Conservation (phyloP, 2,888 invertebrate species). For the Aphodius sticticus region DNA sequence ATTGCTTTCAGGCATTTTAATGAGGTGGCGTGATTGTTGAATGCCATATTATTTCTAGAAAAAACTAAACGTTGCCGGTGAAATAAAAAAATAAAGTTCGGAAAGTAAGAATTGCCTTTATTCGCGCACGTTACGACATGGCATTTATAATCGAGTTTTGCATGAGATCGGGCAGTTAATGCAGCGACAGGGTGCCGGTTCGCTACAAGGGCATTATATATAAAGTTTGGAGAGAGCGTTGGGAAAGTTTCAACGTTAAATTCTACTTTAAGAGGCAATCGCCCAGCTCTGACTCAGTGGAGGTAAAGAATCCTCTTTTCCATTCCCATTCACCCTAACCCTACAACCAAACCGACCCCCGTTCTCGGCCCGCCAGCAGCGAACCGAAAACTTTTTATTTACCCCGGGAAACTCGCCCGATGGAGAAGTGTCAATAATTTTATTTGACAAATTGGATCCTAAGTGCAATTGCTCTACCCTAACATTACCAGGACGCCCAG, state of each 20-base stretch:
- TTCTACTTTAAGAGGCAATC: constrained; percentile 58
- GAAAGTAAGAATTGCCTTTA: constrained; percentile 46
- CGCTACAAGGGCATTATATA: constrained; percentile 47
- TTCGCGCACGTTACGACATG: constrained; percentile 21
- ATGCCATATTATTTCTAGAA: neutral
- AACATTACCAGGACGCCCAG: neutral
- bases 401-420: constrained; percentile 34
- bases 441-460: constrained; percentile 36
- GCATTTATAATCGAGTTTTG: constrained; percentile 40
- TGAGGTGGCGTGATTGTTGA: neutral
- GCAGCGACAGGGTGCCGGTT: constrained; percentile 46
- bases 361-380: constrained; percentile 17
- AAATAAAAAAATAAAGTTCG: constrained; percentile 36
- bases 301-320: constrained; percentile 33
- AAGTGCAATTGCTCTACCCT: constrained; percentile 26
- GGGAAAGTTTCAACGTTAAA: constrained; percentile 55
- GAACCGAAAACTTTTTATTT: constrained; percentile 36
- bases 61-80: neutral
- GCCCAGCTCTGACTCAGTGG: constrained; percentile 41
- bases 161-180: constrained; percentile 45
- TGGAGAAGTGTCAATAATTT: constrained; percentile 37
- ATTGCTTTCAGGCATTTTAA: neutral
- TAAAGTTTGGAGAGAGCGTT: constrained; percentile 47
- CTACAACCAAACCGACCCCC: constrained; percentile 13
- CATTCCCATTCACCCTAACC: constrained; percentile 18